Base-by-base conservation (phyloP, 1,140 invertebrate genomes). In the Ephestia elutella region DNA sequence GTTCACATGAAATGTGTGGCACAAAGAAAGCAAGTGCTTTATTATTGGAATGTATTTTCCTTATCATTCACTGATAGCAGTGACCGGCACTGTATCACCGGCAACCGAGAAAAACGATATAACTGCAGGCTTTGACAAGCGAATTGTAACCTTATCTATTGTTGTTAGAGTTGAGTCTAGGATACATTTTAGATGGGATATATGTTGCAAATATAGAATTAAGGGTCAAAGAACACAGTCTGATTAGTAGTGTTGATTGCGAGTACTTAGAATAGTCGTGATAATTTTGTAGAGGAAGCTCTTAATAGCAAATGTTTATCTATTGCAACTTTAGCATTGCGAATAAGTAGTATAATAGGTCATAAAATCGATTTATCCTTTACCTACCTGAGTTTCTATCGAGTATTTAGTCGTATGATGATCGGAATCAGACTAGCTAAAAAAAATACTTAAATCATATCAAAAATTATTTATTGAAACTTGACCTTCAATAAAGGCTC, bases 171-270 rank as follows among this genome's bases (percentile, higher is more conserved):
- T 59, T 51, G 4, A 54, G 44, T 62, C 67, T 78, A 11, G 9
- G 17, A 8, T 69, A 54, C 8, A 9, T 1, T 8, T 13, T 20
- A 60, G 1, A 13, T n/a, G 4, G 28, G 28, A 68, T 25, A 62
- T 71, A 58, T 56, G 54, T 56, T 63, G 59, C 57, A 53, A 63
- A 69, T 49, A 57, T 60, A 61, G 62, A 49, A 44, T 44, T 54
- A 69, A 74, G 70, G 78, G 78, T 83, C 78, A 81, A 80, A 81
- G 78, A 78, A 81, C 80, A 83, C 57, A 62, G 68, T 65, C 71
- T 79, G 76, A 81, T 77, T 68, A 68, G 62, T 55, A 35, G 56
- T 60, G 18, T 35, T 44, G 59, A 60, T 63, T 54, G 62, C 50
- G n/a, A 54, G 57, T 64, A 62, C 54, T 68, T 64, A 64, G 66